Conservation (phyloP, 2,888 invertebrate genomes). For the Aphelenchoides bicaudatus region DNA sequence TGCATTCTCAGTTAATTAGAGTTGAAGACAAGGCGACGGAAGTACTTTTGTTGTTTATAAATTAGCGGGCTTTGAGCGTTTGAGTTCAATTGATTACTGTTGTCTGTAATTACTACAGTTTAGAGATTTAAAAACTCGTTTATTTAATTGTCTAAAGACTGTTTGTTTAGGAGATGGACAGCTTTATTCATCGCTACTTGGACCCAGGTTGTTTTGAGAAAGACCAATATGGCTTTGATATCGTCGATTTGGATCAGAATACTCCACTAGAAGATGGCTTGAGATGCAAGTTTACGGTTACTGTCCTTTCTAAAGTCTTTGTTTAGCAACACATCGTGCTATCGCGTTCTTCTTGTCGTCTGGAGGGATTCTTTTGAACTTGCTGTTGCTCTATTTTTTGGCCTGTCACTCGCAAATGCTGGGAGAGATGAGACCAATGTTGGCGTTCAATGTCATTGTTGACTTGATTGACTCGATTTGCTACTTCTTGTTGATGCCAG, state of each 20-base stretch:
- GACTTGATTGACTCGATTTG: constrained; percentile 11
- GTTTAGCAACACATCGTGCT: neutral
- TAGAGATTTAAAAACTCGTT: too few species aligned
- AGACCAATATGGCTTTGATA: constrained; percentile 5
- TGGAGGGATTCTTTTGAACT: constrained; percentile 5
- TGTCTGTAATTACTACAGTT: too few species aligned
- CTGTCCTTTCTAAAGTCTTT: neutral
- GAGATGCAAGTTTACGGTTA: neutral
- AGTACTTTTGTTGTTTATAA: too few species aligned
- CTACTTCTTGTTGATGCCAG: constrained; percentile 14
- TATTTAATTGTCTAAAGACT: too few species aligned
- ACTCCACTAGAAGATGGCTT: constrained; percentile 1
- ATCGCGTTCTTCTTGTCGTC: constrained; percentile 1
- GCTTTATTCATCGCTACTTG: too few species aligned
- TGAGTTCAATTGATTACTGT: too few species aligned
- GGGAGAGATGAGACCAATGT: constrained; percentile 6
- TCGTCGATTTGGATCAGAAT: constrained; percentile 8
- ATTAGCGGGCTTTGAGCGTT: too few species aligned
- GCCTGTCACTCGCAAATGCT: neutral
- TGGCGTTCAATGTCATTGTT: neutral
- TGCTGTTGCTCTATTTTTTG: constrained; percentile 4
- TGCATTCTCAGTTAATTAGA: too few species aligned
- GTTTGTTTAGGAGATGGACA: neutral
- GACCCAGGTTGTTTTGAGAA: constrained; percentile 8
- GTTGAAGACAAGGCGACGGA: too few species aligned